These are phyloP conservation scores for Lepisosteus oculatus DNA, from an alignment of 2,113 vertebrate genomes.

Conservation along the genomic window DNA sequence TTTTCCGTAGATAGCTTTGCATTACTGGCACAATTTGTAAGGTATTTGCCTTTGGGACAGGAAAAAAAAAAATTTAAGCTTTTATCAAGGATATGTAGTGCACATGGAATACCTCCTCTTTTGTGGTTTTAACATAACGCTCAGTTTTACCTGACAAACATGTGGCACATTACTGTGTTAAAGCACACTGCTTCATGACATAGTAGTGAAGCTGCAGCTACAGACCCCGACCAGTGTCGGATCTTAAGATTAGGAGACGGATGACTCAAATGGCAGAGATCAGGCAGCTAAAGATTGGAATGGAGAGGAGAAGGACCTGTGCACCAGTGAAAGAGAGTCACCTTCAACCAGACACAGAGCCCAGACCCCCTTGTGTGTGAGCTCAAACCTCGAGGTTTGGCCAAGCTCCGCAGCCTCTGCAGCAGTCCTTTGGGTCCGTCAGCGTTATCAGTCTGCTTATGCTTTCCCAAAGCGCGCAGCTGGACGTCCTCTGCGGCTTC, in stretches of 20 bases:
- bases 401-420: slow-evolving; percentile 53
- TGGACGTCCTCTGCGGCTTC: slow-evolving; percentile 33
- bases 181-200: no score
- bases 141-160: no score
- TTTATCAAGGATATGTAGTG: no score
- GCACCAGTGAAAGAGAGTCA: slow-evolving; percentile 57
- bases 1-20: no score
- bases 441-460: slow-evolving; percentile 53
- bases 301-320: slow-evolving; percentile 34
- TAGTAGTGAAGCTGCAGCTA: not conserved
- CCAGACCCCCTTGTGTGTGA: slow-evolving; percentile 54
- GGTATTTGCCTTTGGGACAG: no score
- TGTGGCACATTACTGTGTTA: no score
- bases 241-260: not conserved
- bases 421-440: slow-evolving; percentile 43
- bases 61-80: no score
- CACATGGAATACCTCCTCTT: no score
- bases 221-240: not conserved
- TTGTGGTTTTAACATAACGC: no score
- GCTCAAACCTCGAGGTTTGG: slow-evolving; percentile 71
- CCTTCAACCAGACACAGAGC: slow-evolving; percentile 54
- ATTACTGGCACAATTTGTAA: no score
- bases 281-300: slow-evolving; percentile 21
- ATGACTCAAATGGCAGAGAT: not conserved
- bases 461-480: slow-evolving; percentile 39